Base-by-base conservation (phyloP, 2,113 vertebrate species). In the Scomber colias region DNA sequence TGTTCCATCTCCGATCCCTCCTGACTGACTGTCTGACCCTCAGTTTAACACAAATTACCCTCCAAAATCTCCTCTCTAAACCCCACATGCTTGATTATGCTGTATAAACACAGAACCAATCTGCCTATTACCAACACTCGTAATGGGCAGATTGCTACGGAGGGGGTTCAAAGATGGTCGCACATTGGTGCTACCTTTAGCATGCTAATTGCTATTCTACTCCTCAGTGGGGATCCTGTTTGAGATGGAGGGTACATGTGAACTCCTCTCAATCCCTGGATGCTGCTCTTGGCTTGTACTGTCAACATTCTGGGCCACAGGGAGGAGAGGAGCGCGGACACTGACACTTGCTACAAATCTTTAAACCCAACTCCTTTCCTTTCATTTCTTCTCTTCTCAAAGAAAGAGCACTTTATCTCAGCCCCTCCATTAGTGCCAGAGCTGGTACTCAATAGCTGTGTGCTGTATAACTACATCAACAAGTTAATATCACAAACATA, bases 171-270 rank as follows among this genome's bases (percentile, higher is more conserved):
- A 85, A 91, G 84, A 86, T 77, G 12, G 82, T 81, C 76, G 74
- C 44, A 65, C 81, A 84, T 91, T 92, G 87, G 79, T 73, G 77
- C 74, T 91, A 92, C 82, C 90, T 89, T 94, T 92, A 89, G 88
- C 92, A 93, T 94, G 93, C 88, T 95, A 94, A 95, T 94, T 92
- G 86, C 87, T 82, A 91, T 92, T 92, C 86, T 92, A 60, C 84
- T 64, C 67, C 87, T 86, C 89, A 70, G 89, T 78, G 72, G 90
- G 91, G 90, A 90, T 89, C 70, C 92, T 93, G 89, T 90, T 93
- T 92, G 81, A 91, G 87, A 92, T 86, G 87, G 87, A 89, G 79
- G 78, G 82, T 75, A 89, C 81, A 83, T 63, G 53, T 74, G 81
- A 91, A 83, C 75, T 60, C 46, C 11, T 61, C 82, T 91, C 81